These are phyloP conservation scores for Oceanites oceanicus DNA, from an alignment of 2,113 vertebrate species.

Conservation along the genomic window DNA sequence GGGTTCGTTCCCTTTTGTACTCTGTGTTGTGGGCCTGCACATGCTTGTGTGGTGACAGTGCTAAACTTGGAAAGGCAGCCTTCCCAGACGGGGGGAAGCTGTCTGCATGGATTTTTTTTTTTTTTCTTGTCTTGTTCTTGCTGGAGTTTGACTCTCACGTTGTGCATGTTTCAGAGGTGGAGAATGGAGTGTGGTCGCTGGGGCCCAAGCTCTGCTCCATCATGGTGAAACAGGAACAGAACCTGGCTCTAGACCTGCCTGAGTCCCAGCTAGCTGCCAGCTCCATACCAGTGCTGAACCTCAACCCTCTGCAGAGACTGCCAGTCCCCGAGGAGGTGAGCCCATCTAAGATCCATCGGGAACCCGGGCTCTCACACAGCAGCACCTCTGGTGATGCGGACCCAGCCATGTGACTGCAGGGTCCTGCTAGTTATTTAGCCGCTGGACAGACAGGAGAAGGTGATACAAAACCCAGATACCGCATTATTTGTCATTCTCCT, in stretches of 20 bases:
- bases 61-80: slow-evolving; percentile 20
- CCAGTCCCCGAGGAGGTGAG: slow-evolving; percentile 82
- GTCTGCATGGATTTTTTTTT: not conserved
- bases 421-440: not conserved
- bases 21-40: slow-evolving; percentile 12
- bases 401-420: not conserved
- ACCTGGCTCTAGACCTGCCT: slow-evolving; percentile 76
- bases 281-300: slow-evolving; percentile 79
- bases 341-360: not conserved
- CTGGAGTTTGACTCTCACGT: slow-evolving; percentile 35
- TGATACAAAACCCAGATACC: not conserved
- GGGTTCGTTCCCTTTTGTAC: not conserved
- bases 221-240: slow-evolving; percentile 95
- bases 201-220: slow-evolving; percentile 92
- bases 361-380: not conserved
- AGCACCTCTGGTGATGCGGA: not conserved
- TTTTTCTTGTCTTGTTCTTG: not conserved
- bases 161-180: slow-evolving; percentile 77
- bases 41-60: slow-evolving; percentile 25
- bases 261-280: slow-evolving; percentile 71
- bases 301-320: slow-evolving; percentile 84
- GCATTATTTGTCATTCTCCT: not conserved
- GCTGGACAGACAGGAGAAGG: not conserved
- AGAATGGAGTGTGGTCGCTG: slow-evolving; percentile 88
- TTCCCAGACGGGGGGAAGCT: not conserved